Evolutionary conservation across 2,797 vertebrate genomes (phyloP).

Genomic region (Xyrichtys novacula): DNA sequence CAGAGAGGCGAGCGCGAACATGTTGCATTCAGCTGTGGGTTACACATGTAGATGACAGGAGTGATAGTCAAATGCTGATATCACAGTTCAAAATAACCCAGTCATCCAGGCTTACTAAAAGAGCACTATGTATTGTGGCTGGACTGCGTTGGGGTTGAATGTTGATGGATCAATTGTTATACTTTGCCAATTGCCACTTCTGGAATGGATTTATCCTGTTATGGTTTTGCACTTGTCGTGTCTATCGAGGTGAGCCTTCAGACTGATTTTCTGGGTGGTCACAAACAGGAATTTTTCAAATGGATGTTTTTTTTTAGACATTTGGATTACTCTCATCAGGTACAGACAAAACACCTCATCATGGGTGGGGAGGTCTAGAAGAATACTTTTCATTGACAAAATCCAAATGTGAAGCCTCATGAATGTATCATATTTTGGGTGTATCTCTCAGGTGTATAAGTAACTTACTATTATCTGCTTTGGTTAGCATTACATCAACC

Average conservation of each 20-base stretch:
- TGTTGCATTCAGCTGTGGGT: constrained; percentile 64
- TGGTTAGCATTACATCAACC: not conserved
- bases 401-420: not conserved
- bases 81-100: constrained; percentile 40
- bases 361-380: not conserved
- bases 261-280: constrained; percentile 14
- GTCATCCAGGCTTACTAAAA: constrained; percentile 24
- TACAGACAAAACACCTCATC: not conserved
- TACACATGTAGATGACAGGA: constrained; percentile 38
- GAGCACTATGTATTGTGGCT: constrained; percentile 3
- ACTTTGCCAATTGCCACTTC: not conserved
- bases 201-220: constrained; percentile 7
- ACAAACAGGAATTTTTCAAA: constrained; percentile 27
- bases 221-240: constrained; percentile 1
- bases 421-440: not conserved
- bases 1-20: constrained; percentile 60
- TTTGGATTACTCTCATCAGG: not conserved
- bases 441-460: not conserved
- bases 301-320: not conserved
- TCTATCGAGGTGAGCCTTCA: constrained; percentile 12
- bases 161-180: not conserved
- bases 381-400: not conserved
- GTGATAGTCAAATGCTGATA: constrained; percentile 46
- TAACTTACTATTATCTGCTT: not conserved
- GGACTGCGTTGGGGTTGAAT: not conserved